Evolutionary conservation across 2,797 vertebrate genomes (phyloP).

Genomic region (Pteronotus mesoamericanus): DNA sequence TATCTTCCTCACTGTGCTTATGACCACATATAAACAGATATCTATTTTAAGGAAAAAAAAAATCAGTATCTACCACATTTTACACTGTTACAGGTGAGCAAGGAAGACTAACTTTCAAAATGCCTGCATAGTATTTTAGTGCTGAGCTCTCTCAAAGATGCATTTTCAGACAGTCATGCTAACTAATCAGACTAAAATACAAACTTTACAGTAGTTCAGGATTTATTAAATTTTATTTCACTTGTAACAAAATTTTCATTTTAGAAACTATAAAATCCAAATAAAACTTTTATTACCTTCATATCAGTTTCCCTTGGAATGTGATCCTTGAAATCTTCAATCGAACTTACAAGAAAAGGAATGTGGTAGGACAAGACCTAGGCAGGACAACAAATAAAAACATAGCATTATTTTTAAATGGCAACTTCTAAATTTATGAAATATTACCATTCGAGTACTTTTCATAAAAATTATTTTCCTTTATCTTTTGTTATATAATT

Average conservation of each 20-base stretch:
- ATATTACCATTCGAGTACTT: constrained; percentile 5
- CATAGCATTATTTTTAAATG: not conserved
- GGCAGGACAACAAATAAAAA: constrained; percentile 53
- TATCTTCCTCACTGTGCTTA: constrained; percentile 19
- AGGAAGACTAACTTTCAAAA: constrained; percentile 41
- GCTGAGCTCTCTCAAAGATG: not conserved
- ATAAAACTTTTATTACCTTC: constrained; percentile 88
- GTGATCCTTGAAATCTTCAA: constrained; percentile 99
- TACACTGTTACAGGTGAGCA: not conserved
- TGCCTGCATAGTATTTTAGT: not conserved
- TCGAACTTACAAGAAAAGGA: constrained; percentile 98
- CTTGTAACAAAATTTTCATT: not conserved
- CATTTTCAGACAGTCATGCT: not conserved
- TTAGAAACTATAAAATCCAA: constrained; percentile 13
- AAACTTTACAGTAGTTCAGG: not conserved
- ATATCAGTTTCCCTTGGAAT: constrained; percentile 99
- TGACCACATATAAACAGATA: not conserved
- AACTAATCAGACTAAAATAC: not conserved
- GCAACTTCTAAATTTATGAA: not conserved
- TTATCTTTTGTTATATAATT: not conserved
- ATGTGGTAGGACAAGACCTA: constrained; percentile 99
- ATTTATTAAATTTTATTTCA: constrained; percentile 46
- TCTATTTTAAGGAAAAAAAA: not conserved
- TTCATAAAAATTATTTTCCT: not conserved
- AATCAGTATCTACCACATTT: not conserved